Evolutionary conservation across 2,888 invertebrate genomes (phyloP).

Genomic region (Thelaira solivaga): DNA sequence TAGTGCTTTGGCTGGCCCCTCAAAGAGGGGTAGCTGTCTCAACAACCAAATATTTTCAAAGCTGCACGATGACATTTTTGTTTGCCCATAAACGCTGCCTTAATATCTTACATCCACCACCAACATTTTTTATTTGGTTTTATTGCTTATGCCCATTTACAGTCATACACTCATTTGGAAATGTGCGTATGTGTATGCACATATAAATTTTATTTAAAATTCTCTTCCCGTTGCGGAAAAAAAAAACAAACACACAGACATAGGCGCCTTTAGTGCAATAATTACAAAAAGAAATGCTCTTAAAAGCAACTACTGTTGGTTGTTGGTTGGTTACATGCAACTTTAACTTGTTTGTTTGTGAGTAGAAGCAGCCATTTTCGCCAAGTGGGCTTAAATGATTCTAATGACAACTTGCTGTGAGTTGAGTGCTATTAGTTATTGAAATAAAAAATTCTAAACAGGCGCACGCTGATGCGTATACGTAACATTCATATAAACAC

Average conservation of each 20-base stretch:
- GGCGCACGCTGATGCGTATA: background rate
- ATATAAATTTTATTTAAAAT: background rate
- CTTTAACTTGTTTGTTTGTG: background rate
- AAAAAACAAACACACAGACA: background rate
- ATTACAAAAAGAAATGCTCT: background rate
- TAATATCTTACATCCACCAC: too few relatives aligned
- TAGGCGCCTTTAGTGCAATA: background rate
- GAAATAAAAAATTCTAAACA: slow-evolving; percentile 9
- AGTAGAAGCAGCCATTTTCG: background rate
- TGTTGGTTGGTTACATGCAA: background rate
- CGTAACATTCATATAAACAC: slow-evolving; percentile 5
- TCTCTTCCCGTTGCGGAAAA: background rate
- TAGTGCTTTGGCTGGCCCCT: slow-evolving; percentile 21
- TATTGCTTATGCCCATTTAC: slow-evolving; percentile 36
- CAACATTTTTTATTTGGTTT: slow-evolving; percentile 49
- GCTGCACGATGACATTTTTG: background rate
- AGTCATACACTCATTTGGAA: background rate
- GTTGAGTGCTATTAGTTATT: too few relatives aligned
- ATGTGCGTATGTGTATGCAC: too few relatives aligned
- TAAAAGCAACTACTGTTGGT: background rate
- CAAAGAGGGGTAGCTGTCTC: background rate
- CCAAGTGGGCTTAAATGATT: background rate
- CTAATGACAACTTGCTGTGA: background rate
- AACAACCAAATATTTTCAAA: background rate
- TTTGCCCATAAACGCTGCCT: background rate